A percentile compares a stretch with the other conserved stretches of the same genome.
phyloP scores from a whole-genome alignment of 1,140 invertebrate species.

The Mycetomoellerius zeteki region DNA sequence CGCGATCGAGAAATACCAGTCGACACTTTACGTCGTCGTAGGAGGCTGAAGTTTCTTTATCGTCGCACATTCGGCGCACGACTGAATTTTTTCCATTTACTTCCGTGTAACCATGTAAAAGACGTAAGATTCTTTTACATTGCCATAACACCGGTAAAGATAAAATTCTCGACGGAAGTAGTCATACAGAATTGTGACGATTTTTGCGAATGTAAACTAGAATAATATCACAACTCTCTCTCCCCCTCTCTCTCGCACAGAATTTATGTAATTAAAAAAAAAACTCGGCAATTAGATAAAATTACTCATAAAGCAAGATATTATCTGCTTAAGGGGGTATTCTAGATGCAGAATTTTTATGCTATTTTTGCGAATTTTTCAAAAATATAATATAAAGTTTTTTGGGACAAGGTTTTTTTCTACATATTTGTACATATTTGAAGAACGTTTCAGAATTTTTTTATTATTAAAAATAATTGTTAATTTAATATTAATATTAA shows the following conservation, averaged over 20 bases:
- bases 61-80: constrained; percentile 32
- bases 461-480: too few relatives aligned
- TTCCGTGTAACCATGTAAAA: constrained; percentile 29
- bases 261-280: background rate
- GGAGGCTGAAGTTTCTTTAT: constrained; percentile 41
- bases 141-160: constrained; percentile 53
- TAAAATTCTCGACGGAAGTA: constrained; percentile 19
- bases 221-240: background rate
- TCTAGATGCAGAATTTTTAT: too few relatives aligned
- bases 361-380: too few relatives aligned
- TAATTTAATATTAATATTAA: too few relatives aligned
- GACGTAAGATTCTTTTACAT: background rate
- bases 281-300: background rate
- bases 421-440: too few relatives aligned
- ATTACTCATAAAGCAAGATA: background rate
- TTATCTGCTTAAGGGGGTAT: background rate
- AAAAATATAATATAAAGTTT: too few relatives aligned
- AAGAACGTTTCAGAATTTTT: too few relatives aligned
- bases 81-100: constrained; percentile 33
- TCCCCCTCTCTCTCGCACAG: background rate
- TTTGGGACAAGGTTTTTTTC: too few relatives aligned
- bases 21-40: constrained; percentile 37
- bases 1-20: constrained; percentile 45
- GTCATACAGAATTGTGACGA: background rate
- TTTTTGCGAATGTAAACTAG: constrained; percentile 37